Evolutionary conservation across 2,888 invertebrate genomes (phyloP), one percentile per base, ranked within the genome.

Genomic region (Erebia epiphron): DNA sequence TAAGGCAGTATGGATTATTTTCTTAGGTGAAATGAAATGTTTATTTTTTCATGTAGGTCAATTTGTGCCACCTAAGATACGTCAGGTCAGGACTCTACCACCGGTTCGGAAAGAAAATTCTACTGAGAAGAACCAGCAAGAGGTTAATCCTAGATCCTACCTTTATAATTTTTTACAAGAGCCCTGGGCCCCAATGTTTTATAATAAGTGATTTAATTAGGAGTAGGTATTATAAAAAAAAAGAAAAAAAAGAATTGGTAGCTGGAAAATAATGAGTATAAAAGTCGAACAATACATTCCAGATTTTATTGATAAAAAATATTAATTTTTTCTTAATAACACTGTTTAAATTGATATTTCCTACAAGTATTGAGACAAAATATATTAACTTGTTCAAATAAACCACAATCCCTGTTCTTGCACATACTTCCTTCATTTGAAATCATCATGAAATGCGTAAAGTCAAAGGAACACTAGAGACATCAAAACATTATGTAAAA

Each of bases 251-350:
- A 16, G 50, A 16, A n/a, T 11, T 46, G 16, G 16, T 52, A 16
- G 16, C 52, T 16, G 9, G 52, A 18, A 16, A 54, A 54, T 8
- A 54, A 54, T 58, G 10, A 68, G 54, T 54, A 43, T 52, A 68
- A 69, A 60, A 73, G 46, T 67, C 57, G 54, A 52, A 21, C 41
- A 21, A 67, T 71, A 65, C 67, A 71, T 76, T 75, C 74, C 77
- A 88, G 78, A 84, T 89, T 92, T 92, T 91, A 92, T 92, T 92
- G 84, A 85, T 91, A 91, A 90, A 91, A 88, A 89, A 87, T 84
- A 87, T 82, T 83, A 78, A 85, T 87, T 83, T 87, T 73, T 83
- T 82, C 85, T 87, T 84, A 86, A 86, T 85, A 87, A 90, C 85
- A 88, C 85, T 82, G 81, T 79, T 81, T 84, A 83, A 86, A 85